Base-by-base conservation (phyloP, 2,888 invertebrate genomes). In the Ametastegia equiseti region DNA sequence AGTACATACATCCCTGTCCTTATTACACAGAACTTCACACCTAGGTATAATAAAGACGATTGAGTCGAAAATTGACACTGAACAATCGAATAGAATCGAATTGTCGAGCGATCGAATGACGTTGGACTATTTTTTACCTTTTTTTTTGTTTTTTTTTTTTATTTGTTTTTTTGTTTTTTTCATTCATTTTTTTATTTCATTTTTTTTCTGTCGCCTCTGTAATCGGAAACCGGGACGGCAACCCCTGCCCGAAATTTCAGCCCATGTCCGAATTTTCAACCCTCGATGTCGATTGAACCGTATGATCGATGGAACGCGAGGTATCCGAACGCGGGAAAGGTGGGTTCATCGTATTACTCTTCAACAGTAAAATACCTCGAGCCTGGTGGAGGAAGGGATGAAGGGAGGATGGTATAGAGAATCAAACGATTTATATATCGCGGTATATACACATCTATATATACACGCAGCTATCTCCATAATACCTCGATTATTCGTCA, bases 251-350 rank as follows among this genome's bases (percentile, higher is more conserved):
- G 27, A 71, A 71, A 47, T 47, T 71, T 71, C n/a, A 47, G 11
- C 71, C 47, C 47, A 30, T 47, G 71, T 45, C 71, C 47, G 47
- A 54, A 54, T 54, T 75, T 75, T 36, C 33, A 13, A 36, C 54
- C 57, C 75, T 36, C 36, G 45, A 19, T n/a, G 54, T 54, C 75
- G 75, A 75, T 75, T 54, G 54, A 50, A 36, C 54, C 54, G 75
- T 54, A 33, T 75, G 75, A 75, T 75, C 78, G 78, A 78, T 78
- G 60, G 78, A 63, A 50, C 75, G 54, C 39, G 36, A 39, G 39
- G 67, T n/a, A 71, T 30, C 45, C 45, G 45, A 75, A 54, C 75
- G 54, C 75, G 75, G 27, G 54, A 75, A 71, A 71, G 71, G 71
- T 54, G 67, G 67, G 42, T 67, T 75, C 75, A 54, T 54, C 50